These are phyloP conservation scores for Stenchaetothrips biformis DNA, from an alignment of 2,888 invertebrate species.

Conservation along the genomic window DNA sequence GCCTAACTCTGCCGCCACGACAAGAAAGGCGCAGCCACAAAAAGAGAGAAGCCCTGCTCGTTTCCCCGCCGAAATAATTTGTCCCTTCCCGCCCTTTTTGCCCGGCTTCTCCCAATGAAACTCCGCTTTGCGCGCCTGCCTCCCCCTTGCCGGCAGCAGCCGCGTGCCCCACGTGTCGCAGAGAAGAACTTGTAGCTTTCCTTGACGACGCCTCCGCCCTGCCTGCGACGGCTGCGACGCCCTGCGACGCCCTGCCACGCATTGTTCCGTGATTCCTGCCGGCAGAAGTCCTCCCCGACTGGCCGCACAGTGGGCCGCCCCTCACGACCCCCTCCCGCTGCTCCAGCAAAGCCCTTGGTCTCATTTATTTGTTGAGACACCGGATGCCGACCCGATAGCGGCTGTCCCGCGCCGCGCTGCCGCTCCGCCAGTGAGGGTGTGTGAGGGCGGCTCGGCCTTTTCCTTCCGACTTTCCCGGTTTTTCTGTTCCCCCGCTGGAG, in stretches of 20 bases:
- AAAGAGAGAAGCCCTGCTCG: too few species aligned
- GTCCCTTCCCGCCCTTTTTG: too few species aligned
- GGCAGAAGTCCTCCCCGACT: neutral
- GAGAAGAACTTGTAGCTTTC: too few species aligned
- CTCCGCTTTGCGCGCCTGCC: too few species aligned
- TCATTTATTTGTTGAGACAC: conserved; percentile 25
- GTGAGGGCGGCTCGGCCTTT: neutral
- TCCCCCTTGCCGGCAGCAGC: too few species aligned
- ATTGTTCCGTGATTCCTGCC: too few species aligned
- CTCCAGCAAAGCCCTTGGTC: neutral
- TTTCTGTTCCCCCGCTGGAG: neutral
- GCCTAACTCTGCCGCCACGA: too few species aligned
- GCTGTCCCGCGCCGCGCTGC: neutral
- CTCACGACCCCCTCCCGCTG: neutral
- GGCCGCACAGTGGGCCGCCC: neutral
- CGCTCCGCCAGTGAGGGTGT: neutral
- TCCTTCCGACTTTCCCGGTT: neutral
- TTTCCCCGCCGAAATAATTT: too few species aligned
- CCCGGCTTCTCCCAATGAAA: too few species aligned
- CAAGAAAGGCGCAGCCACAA: too few species aligned
- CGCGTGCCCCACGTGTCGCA: too few species aligned
- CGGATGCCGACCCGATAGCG: conserved; percentile 15
- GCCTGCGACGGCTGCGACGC: neutral
- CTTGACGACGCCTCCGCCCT: too few species aligned
- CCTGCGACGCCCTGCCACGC: neutral